phyloP scores from a whole-genome alignment of 2,113 vertebrate species.

The Cyanocitta stelleri region DNA sequence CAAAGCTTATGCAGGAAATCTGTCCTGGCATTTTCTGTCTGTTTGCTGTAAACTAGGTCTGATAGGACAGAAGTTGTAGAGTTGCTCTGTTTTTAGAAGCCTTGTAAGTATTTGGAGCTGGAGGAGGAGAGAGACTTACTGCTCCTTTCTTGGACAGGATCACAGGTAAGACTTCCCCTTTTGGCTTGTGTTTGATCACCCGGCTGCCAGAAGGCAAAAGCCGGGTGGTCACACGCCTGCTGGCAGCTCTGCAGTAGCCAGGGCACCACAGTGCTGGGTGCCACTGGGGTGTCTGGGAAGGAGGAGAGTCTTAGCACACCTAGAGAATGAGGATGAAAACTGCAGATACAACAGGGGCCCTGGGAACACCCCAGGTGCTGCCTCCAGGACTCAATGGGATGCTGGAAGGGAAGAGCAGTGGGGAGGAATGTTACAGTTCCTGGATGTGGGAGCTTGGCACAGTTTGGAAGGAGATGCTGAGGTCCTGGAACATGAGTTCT shows the following conservation, averaged over 20 bases:
- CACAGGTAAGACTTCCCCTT: background rate
- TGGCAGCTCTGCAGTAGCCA: background rate
- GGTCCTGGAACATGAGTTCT: background rate
- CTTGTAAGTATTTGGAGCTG: background rate
- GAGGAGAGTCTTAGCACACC: background rate
- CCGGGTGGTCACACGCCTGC: accelerated
- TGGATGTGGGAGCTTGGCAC: background rate
- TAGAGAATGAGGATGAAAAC: background rate
- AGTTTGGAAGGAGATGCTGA: background rate
- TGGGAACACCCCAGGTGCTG: background rate
- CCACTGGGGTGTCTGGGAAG: background rate
- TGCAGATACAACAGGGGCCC: too few species aligned
- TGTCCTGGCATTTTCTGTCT: background rate
- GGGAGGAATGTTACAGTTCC: background rate
- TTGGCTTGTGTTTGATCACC: background rate
- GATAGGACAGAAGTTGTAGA: background rate
- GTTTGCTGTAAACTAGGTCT: background rate
- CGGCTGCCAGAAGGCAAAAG: background rate
- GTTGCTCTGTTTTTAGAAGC: background rate
- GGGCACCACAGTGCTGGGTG: background rate
- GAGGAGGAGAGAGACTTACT: background rate
- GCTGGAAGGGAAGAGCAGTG: background rate
- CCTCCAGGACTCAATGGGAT: background rate
- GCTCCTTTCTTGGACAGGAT: background rate
- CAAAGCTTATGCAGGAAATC: background rate